phyloP scores from a whole-genome alignment of 2,113 vertebrate species.

The Tachysurus fulvidraco region DNA sequence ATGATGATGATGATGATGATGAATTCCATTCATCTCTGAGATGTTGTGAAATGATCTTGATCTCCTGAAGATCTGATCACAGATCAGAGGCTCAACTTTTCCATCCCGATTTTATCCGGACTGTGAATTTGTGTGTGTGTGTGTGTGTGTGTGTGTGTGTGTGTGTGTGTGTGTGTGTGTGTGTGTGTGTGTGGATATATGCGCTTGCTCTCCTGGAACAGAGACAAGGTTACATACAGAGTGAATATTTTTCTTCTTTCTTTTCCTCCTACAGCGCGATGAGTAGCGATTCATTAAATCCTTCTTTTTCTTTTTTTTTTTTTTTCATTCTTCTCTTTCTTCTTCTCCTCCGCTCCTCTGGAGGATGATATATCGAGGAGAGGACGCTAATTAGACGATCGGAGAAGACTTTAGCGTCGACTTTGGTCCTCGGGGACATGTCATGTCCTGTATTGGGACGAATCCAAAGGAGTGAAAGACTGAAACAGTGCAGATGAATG shows the following conservation, averaged over 20 bases:
- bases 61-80: slow-evolving; percentile 37
- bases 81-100: slow-evolving; percentile 52
- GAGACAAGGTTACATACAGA: neutral
- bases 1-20: neutral
- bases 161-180: slow-evolving; percentile 18
- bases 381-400: slow-evolving; percentile 26
- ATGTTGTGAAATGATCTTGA: slow-evolving; percentile 28
- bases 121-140: slow-evolving; percentile 57
- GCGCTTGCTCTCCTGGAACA: neutral
- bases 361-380: slow-evolving; percentile 25
- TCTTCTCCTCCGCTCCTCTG: slow-evolving; percentile 9
- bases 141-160: slow-evolving; percentile 53
- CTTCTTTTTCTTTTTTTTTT: slow-evolving; percentile 12
- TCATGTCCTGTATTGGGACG: slow-evolving; percentile 8
- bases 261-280: neutral
- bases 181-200: slow-evolving; percentile 18
- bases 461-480: slow-evolving; percentile 16
- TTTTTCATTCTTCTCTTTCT: too few relatives aligned
- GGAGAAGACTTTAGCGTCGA: slow-evolving; percentile 22
- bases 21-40: slow-evolving; percentile 1
- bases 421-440: neutral
- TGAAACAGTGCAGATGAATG: neutral
- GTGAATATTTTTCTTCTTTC: neutral
- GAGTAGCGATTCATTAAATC: slow-evolving; percentile 66
- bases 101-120: neutral